Base-by-base conservation (phyloP, 2,797 vertebrate genomes). In the Rhinatrema bivittatum region DNA sequence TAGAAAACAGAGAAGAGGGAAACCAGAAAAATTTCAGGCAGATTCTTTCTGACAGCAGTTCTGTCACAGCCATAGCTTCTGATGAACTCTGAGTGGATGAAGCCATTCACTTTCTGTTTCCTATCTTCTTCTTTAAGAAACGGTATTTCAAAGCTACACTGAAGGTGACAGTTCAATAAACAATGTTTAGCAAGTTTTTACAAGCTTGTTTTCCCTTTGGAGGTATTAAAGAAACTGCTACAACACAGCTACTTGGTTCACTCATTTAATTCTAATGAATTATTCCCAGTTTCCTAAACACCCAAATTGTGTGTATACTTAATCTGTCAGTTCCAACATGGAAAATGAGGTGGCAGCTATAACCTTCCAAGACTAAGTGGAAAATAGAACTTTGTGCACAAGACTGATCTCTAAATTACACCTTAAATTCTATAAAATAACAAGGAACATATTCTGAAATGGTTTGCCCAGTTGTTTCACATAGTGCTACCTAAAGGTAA, bases 11-110 rank as follows among this genome's bases (percentile, higher is more conserved):
- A 88, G 87, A 85, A 82, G 84, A 74, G 84, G 84, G 87, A 70
- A 90, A 87, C 87, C 78, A 72, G 77, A 85, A 83, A 84, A 86
- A 82, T 86, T 80, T 87, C 78, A 73, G 86, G 83, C 90, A 95
- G 92, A 95, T 90, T 82, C 86, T 83, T 87, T 81, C 85, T 94
- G 93, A 95, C 91, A 96, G 86, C 93, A 89, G 88, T 81, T 76
- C 78, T 85, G 80, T 81, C 77, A 36, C 70, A 70, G 77, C 64
- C 54, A 0, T 64, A 60, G 72, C 73, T 76, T 49, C 59, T 67
- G 76, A 85, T 74, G 45, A 58, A 70, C 69, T 68, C 73, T n/a
- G 53, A 5, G 39, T 46, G 20, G 80, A 69, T 60, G 74, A 80
- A 84, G 82, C 70, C 70, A 61, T 67, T 65, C 62, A 68, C 72